Base-by-base conservation (phyloP, 2,797 vertebrate species). In the Mastacembelus armatus region DNA sequence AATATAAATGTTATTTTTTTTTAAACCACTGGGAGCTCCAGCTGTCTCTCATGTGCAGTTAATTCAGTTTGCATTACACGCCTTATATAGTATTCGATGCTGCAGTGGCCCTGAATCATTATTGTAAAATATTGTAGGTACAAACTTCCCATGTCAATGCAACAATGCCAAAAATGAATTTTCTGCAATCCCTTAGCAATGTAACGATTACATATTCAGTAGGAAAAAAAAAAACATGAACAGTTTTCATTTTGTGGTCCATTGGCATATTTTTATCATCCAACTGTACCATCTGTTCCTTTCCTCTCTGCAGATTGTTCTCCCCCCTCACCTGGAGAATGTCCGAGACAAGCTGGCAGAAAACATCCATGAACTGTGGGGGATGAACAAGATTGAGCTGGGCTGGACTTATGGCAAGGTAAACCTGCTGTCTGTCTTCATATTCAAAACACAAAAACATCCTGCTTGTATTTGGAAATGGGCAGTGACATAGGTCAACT, bases 291-390 rank as follows among this genome's bases (percentile, higher is more conserved):
- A 78, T 79, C 56, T 76, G 64, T 51, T 77, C 7, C 36, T 7
- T 38, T 38, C 5, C 27, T 7, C 48, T 67, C 39, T 81, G 43
- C 85, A 99, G 98, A 87, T 97, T 83, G 94, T 95, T 87, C 92
- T 99, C 85, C 97, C 96, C 48, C 93, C 96, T 88, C 96, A 98
- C 83, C 94, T 99, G 73, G 98, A 99, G 90, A 96, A 96, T 72
- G 96, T 99, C 58, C 93, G 97, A 74, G 96, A 98, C 90, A 98
- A 95, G 82, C 88, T 99, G 82, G 98, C 98, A 76, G 98, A 99
- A 93, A 99, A 99, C 84, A 99, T 99, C 85, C 98, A 99, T 2
- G 98, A 99, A 73, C 95, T 99, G 39, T 99, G 98, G 98, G 98
- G 95, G 58, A 99, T 98, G 96, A 99, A 99, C 91, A 99, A 99